phyloP scores from a whole-genome alignment of 2,888 invertebrate genomes.

The Drosophila suboccidentalis region DNA sequence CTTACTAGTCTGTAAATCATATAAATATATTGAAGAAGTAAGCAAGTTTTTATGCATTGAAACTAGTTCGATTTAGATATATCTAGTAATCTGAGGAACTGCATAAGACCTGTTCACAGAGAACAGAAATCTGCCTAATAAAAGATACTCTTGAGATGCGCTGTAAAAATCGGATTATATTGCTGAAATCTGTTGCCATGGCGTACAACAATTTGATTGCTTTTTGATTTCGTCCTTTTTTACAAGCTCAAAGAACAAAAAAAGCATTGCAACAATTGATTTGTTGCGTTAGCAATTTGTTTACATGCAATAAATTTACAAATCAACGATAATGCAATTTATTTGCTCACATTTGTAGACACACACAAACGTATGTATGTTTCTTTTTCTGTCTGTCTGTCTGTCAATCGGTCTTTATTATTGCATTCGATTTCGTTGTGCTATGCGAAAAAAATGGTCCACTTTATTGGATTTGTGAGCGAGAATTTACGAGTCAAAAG shows the following conservation, averaged over 20 bases:
- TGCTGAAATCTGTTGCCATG: constrained; percentile 37
- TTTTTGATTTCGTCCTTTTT: constrained; percentile 56
- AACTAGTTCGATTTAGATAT: not conserved
- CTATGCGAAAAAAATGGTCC: constrained; percentile 32
- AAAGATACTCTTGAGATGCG: constrained; percentile 6
- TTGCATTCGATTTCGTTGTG: constrained; percentile 57
- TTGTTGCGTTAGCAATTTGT: constrained; percentile 73
- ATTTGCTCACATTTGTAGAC: constrained; percentile 38
- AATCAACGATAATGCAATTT: constrained; percentile 80
- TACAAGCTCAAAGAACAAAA: constrained; percentile 21
- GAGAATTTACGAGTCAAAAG: constrained; percentile 59
- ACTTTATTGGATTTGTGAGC: constrained; percentile 58
- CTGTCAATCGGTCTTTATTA: constrained; percentile 44
- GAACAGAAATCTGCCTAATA: not conserved
- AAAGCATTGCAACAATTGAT: constrained; percentile 61
- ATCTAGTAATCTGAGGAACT: no score
- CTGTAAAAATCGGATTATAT: constrained; percentile 56
- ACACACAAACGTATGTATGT: constrained; percentile 12
- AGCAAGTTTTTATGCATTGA: not conserved
- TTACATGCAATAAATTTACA: constrained; percentile 78
- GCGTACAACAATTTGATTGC: constrained; percentile 61
- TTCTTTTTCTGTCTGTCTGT: constrained; percentile 19
- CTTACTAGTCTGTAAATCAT: constrained; percentile 1
- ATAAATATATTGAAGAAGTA: not conserved
- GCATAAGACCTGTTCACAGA: not conserved